Conservation (phyloP, 2,113 vertebrate genomes). For the Chaetodon trifascialis region DNA sequence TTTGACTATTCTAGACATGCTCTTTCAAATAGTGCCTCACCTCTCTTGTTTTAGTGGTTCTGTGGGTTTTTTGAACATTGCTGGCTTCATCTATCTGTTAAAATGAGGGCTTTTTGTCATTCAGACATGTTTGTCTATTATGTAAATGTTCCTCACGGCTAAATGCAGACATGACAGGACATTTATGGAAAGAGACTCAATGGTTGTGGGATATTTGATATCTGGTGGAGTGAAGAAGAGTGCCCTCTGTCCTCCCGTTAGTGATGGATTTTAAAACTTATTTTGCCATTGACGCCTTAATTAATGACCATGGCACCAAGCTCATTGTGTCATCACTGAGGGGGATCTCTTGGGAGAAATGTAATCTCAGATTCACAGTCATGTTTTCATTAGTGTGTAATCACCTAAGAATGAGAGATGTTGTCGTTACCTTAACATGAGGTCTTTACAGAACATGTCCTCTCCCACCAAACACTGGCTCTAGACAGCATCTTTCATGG, state of each 20-base stretch:
- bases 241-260: background rate
- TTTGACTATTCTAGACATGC: background rate
- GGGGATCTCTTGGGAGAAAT: too few species aligned
- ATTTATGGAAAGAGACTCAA: background rate
- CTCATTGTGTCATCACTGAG: too few species aligned
- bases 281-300: too few species aligned
- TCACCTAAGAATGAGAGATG: too few species aligned
- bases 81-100: background rate
- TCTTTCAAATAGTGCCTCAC: conserved; percentile 1
- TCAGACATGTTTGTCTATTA: conserved; percentile 7
- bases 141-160: background rate
- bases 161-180: background rate
- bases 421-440: too few species aligned
- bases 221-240: background rate
- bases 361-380: too few species aligned
- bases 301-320: too few species aligned
- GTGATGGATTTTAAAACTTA: too few species aligned
- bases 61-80: background rate
- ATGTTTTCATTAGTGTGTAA: too few species aligned
- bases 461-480: too few species aligned
- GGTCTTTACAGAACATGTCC: too few species aligned
- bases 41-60: background rate
- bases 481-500: too few species aligned
- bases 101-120: background rate
- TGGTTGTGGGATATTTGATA: background rate